A percentile compares a stretch with the other conserved stretches of the same genome.
Conservation (phyloP, 2,113 vertebrate species). For the Seriola quinqueradiata region DNA sequence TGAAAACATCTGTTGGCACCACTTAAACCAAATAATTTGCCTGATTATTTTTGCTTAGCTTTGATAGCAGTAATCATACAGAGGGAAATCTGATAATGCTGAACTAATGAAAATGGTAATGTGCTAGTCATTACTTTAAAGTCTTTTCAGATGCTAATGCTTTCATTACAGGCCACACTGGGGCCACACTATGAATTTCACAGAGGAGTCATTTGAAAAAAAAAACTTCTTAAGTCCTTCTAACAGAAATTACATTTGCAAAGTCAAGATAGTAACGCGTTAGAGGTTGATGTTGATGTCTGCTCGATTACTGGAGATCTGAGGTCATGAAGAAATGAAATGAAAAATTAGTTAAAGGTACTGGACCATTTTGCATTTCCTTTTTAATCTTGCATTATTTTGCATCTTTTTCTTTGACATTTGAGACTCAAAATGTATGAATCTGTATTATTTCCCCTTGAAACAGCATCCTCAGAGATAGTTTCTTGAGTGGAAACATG, state of each 20-base stretch:
- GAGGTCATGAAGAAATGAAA: not conserved
- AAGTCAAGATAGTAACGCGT: slow-evolving; percentile 34
- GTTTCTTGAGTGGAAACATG: not conserved
- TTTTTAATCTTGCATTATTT: not conserved
- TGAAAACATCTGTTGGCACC: slow-evolving; percentile 69
- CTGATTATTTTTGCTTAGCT: slow-evolving; percentile 51
- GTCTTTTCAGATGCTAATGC: slow-evolving; percentile 63
- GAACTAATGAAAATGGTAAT: slow-evolving; percentile 71
- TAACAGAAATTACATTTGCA: slow-evolving; percentile 34
- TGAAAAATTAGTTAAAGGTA: not conserved
- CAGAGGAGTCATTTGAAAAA: slow-evolving; percentile 14
- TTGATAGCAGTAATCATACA: slow-evolving; percentile 60
- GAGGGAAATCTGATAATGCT: slow-evolving; percentile 60
- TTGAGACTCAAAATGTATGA: not conserved
- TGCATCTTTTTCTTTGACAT: not conserved
- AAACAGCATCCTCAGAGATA: not conserved
- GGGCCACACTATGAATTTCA: slow-evolving; percentile 33
- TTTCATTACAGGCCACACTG: slow-evolving; percentile 56
- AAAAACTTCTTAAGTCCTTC: slow-evolving; percentile 30
- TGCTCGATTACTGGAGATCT: not conserved
- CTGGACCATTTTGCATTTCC: slow-evolving; percentile 1
- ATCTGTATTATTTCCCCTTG: not conserved
- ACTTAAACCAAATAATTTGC: slow-evolving; percentile 59
- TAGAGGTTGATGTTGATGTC: not conserved
- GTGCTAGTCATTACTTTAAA: slow-evolving; percentile 48